Percentiles rank a stretch among this genome's conserved stretches.
Evolutionary conservation across 2,888 invertebrate species (phyloP).

Genomic region (Mycalesis mineus): DNA sequence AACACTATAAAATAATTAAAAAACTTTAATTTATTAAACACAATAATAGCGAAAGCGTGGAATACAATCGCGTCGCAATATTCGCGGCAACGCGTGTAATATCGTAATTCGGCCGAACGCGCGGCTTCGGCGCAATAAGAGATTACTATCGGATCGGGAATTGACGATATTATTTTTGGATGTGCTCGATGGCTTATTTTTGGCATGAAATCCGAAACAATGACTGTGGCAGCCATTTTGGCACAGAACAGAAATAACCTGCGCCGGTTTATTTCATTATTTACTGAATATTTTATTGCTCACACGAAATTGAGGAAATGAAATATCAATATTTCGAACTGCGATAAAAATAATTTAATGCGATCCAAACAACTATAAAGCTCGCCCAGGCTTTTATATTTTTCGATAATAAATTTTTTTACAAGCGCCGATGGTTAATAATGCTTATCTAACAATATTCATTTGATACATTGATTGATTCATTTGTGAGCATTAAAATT

Average conservation of each 20-base stretch:
- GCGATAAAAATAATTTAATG: not conserved
- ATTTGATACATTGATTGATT: too few species aligned
- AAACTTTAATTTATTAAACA: too few species aligned
- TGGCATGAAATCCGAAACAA: constrained; percentile 22
- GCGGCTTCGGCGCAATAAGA: not conserved
- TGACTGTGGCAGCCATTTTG: constrained; percentile 18
- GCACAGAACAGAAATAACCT: constrained; percentile 20
- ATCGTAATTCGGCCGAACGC: not conserved
- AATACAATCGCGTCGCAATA: not conserved
- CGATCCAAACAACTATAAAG: too few species aligned
- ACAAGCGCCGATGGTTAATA: too few species aligned
- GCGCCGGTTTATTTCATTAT: constrained; percentile 14
- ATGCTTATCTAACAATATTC: too few species aligned
- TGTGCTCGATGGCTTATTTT: constrained; percentile 15
- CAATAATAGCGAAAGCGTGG: too few species aligned
- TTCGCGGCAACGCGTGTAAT: not conserved
- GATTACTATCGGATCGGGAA: constrained; percentile 16
- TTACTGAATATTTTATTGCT: constrained; percentile 15
- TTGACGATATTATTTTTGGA: constrained; percentile 20
- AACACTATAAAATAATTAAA: too few species aligned
- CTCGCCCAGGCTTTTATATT: too few species aligned
- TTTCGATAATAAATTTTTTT: too few species aligned
- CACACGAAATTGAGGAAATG: not conserved
- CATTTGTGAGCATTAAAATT: too few species aligned
- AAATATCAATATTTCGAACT: not conserved